Percentiles rank a stretch among this genome's conserved stretches.
phyloP scores from a whole-genome alignment of 2,113 vertebrate species.

The Alethe diademata region DNA sequence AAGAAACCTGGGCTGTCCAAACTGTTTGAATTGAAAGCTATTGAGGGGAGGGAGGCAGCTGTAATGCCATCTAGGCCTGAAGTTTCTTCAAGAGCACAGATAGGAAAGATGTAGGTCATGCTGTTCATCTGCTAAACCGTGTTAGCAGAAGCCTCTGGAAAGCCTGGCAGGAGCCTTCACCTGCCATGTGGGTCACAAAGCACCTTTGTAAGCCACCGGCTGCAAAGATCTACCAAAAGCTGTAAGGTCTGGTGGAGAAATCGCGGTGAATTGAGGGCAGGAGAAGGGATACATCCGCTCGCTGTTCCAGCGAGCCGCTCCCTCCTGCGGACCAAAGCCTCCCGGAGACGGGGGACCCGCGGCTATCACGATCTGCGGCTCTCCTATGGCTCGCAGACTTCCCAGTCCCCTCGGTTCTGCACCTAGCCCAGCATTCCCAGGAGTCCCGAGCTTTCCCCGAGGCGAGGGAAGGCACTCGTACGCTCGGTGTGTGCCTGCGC shows the following conservation, averaged over 20 bases:
- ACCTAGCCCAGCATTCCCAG: background rate
- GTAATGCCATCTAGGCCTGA: background rate
- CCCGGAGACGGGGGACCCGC: background rate
- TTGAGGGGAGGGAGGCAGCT: background rate
- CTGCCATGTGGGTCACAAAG: background rate
- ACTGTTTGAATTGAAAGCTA: background rate
- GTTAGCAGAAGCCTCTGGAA: background rate
- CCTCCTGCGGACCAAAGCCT: background rate
- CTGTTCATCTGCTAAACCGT: background rate
- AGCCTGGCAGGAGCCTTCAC: background rate
- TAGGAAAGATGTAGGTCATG: background rate
- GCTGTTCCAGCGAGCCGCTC: background rate
- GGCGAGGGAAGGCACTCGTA: background rate
- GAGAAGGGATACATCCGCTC: background rate
- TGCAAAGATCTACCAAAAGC: background rate
- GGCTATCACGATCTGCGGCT: background rate
- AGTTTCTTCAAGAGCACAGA: background rate
- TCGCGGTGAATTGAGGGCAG: background rate
- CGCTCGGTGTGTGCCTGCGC: fast-evolving
- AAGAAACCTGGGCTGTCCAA: background rate
- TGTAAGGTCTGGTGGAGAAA: fast-evolving
- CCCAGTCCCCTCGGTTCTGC: background rate
- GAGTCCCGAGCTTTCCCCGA: background rate
- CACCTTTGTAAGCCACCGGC: background rate
- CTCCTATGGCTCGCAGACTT: background rate